Conservation (phyloP, 2,113 vertebrate genomes). For the Antennarius striatus region DNA sequence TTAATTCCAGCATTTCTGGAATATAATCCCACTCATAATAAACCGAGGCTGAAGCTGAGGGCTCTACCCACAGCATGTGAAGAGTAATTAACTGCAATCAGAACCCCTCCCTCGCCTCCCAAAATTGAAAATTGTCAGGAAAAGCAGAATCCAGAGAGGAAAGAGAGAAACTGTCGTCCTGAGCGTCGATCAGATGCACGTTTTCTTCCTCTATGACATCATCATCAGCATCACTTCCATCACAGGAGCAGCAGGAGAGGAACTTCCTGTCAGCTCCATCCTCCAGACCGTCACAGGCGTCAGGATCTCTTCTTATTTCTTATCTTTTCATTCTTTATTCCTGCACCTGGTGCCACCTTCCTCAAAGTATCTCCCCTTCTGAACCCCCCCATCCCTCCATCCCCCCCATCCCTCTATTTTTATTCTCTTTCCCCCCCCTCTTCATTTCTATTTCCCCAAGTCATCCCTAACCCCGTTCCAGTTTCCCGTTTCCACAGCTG, state of each 20-base stretch:
- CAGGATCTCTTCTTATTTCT: too few species aligned
- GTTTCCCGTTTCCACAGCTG: conserved; percentile 27
- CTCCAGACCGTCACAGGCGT: too few species aligned
- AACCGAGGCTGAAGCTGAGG: conserved; percentile 56
- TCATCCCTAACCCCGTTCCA: conserved; percentile 1
- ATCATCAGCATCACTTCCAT: too few species aligned
- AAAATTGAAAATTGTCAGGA: conserved; percentile 9
- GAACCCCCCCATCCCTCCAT: conserved; percentile 15
- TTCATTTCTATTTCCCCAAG: conserved; percentile 4
- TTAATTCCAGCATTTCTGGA: conserved; percentile 23
- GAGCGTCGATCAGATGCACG: too few species aligned
- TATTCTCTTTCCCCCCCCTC: conserved; percentile 4
- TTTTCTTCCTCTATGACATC: too few species aligned
- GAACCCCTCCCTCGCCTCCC: conserved; percentile 50
- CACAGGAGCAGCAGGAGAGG: too few species aligned
- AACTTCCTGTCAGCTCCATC: too few species aligned
- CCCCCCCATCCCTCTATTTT: conserved; percentile 13
- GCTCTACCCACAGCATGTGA: conserved; percentile 64
- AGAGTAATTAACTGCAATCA: conserved; percentile 75
- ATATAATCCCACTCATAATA: conserved; percentile 70
- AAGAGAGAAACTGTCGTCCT: not conserved
- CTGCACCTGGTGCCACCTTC: not conserved
- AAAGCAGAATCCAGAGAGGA: not conserved
- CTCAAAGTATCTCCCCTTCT: conserved; percentile 6
- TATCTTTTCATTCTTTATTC: too few species aligned